Base-by-base conservation (phyloP, 2,797 vertebrate genomes). In the Gambusia yucatana region DNA sequence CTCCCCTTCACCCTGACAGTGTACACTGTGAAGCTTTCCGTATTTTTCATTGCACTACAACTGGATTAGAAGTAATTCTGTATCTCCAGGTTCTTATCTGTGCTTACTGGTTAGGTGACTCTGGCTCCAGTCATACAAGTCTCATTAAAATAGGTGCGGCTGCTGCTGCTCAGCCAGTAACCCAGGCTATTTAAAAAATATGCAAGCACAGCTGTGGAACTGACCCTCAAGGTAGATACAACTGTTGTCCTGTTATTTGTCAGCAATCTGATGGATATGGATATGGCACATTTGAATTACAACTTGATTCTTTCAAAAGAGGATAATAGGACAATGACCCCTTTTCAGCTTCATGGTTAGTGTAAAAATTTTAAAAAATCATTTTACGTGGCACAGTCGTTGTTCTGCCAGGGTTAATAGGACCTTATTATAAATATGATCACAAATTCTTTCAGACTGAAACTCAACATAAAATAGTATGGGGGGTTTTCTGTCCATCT, bases 141-240 rank as follows among this genome's bases (percentile, higher is more conserved):
- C 78, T 89, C 46, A 86, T 87, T 92, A 80, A 52, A 87, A 82
- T 75, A 87, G 90, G 90, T 88, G 91, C 83, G 88, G 87, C 88
- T 52, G 77, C 20, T 44, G 30, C 52, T 30, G 36, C 36, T 70
- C 67, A 43, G 39, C 22, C 65, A 36, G 33, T 65, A 41, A 55
- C 59, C 75, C 76, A 50, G 28, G 55, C 30, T 10, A 67, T n/a
- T 73, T 2, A 73, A 43, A 55, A 17, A 78, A 43, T 72, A 77
- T 57, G 4, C 4, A 76, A 20, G 78, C 73, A 71, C 33, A 47
- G n/a, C 22, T 57, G 16, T 20, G 63, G 20, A 3, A 33, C 55
- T 63, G 72, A 80, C 3, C 25, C 52, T 55, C 50, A 9, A 52
- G 20, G 50, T 9, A 25, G 22, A 25, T 3, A 3, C 7, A 52